Conservation (phyloP, 2,113 vertebrate genomes). For the Sialia sialis region DNA sequence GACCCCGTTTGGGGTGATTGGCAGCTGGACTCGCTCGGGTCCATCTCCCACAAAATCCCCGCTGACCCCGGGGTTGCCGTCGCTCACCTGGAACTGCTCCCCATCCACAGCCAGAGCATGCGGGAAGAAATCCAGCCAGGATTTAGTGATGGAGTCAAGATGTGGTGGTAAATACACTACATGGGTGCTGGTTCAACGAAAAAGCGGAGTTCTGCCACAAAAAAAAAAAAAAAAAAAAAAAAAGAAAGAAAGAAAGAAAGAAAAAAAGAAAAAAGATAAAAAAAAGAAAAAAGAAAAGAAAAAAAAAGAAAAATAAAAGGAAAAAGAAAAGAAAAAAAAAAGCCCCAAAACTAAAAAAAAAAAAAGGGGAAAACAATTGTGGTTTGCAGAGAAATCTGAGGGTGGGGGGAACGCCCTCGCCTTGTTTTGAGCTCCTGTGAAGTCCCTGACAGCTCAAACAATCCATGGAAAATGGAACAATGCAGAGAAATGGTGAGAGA, state of each 20-base stretch:
- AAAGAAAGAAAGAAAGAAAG: not conserved
- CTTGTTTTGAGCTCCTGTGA: not conserved
- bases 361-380: not conserved
- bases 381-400: not conserved
- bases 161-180: not conserved
- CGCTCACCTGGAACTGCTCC: not conserved
- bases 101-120: not conserved
- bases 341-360: too few species aligned
- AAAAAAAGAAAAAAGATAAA: not conserved
- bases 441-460: not conserved
- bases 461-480: not conserved
- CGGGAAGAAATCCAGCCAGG: not conserved
- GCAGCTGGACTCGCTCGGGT: rapidly evolving
- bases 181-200: not conserved
- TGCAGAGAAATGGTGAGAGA: not conserved
- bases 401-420: rapidly evolving
- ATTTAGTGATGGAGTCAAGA: not conserved
- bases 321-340: not conserved
- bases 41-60: not conserved
- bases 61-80: not conserved
- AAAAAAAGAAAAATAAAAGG: not conserved
- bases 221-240: not conserved
- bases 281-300: not conserved
- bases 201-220: not conserved
- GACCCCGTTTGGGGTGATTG: not conserved